phyloP scores from a whole-genome alignment of 2,888 invertebrate species.

The Cryptus viduatorius region DNA sequence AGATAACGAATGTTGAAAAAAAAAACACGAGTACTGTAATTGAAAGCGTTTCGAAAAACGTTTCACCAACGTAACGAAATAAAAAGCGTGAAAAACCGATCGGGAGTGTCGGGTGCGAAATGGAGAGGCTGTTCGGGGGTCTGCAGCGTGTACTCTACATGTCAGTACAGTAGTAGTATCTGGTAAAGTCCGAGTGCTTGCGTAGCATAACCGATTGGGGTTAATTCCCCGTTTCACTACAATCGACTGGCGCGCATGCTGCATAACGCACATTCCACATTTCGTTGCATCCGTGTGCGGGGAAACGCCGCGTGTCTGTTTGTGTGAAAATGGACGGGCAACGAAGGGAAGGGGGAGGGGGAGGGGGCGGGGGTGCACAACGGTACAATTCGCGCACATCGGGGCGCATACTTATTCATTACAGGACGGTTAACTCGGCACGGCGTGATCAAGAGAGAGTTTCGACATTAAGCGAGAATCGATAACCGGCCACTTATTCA shows the following conservation, averaged over 20 bases:
- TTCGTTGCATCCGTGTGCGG: background rate
- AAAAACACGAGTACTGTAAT: background rate
- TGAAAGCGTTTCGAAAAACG: constrained; percentile 1
- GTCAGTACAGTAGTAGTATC: constrained; percentile 9
- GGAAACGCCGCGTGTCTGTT: background rate
- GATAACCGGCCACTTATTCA: constrained; percentile 63
- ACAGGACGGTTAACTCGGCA: background rate
- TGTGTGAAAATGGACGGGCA: background rate
- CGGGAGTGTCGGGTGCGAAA: constrained; percentile 13
- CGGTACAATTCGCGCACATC: background rate
- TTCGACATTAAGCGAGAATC: constrained; percentile 66
- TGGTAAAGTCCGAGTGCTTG: constrained; percentile 22
- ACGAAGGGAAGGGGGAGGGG: background rate
- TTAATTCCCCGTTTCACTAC: constrained; percentile 43
- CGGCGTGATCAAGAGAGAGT: constrained; percentile 52
- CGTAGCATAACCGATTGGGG: constrained; percentile 29
- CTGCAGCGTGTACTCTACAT: constrained; percentile 16
- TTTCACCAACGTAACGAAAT: background rate
- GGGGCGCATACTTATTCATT: constrained; percentile 30
- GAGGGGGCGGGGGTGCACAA: background rate
- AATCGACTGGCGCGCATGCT: constrained; percentile 45
- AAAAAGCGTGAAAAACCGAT: constrained; percentile 7
- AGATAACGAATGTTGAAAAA: background rate
- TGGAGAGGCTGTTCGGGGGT: constrained; percentile 12
- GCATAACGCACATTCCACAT: constrained; percentile 38